Evolutionary conservation across 2,113 vertebrate species (phyloP).

Genomic region (Corydoras maculifer): DNA sequence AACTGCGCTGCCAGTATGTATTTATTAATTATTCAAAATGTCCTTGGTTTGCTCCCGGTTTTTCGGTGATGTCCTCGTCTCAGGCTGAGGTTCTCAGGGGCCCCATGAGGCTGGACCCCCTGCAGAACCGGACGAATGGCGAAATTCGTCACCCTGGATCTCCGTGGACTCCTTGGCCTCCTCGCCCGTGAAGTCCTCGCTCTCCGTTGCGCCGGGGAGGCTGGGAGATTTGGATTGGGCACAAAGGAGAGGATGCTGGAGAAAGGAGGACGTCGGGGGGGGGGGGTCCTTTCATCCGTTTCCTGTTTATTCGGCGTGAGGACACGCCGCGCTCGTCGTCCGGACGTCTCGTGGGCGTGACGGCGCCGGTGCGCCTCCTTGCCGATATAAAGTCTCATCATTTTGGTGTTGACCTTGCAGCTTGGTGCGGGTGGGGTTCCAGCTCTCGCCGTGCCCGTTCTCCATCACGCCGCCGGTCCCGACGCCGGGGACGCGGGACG

Average conservation of each 20-base stretch:
- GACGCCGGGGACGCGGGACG: background rate
- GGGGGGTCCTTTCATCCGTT: background rate
- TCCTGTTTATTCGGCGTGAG: background rate
- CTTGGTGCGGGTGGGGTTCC: background rate
- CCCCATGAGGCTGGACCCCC: background rate
- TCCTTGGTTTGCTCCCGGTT: background rate
- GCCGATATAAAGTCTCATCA: background rate
- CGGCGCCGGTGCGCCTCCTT: background rate
- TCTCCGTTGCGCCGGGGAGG: background rate
- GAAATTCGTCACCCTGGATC: background rate
- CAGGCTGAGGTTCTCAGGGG: background rate
- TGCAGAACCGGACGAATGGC: background rate
- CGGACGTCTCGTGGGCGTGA: background rate
- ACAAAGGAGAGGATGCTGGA: background rate
- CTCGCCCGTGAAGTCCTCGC: background rate
- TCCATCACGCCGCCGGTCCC: background rate
- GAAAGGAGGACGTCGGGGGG: background rate
- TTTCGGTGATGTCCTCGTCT: background rate
- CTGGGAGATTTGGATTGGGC: background rate
- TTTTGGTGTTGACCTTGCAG: background rate
- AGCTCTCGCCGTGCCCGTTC: background rate
- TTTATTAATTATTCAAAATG: background rate
- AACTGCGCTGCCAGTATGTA: too few relatives aligned
- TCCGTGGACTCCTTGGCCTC: background rate
- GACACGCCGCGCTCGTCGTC: background rate